phyloP scores from a whole-genome alignment of 2,797 vertebrate species.

The Pteropus rufus region DNA sequence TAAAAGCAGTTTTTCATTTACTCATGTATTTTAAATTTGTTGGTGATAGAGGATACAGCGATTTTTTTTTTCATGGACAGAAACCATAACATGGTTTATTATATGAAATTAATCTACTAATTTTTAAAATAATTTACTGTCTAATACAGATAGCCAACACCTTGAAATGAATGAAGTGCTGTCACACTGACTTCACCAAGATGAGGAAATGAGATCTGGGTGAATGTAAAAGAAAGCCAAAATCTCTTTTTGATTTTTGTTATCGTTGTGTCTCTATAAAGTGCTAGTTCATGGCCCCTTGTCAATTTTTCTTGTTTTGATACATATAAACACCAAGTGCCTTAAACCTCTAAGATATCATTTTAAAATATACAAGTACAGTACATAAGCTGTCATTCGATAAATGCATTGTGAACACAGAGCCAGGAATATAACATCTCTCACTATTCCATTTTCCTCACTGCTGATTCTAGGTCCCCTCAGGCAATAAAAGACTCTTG shows the following conservation, averaged over 20 bases:
- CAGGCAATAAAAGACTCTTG: constrained; percentile 37
- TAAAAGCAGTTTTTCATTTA: not conserved
- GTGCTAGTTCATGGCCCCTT: not conserved
- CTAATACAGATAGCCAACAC: not conserved
- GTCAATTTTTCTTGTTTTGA: constrained; percentile 39
- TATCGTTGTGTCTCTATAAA: not conserved
- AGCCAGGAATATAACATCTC: not conserved
- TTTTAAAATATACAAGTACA: constrained; percentile 35
- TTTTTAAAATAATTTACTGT: not conserved
- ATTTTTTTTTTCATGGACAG: not conserved
- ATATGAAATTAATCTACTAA: not conserved
- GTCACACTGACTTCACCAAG: not conserved
- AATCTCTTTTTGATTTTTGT: not conserved
- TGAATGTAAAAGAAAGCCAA: not conserved
- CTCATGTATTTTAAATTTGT: not conserved
- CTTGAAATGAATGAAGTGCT: not conserved
- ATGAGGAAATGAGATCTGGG: not conserved
- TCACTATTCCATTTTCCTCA: constrained; percentile 42
- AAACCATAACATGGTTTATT: not conserved
- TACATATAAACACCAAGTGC: not conserved
- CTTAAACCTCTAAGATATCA: constrained; percentile 43
- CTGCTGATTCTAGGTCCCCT: not conserved
- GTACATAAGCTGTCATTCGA: constrained; percentile 20
- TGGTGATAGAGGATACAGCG: not conserved
- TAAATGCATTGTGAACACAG: constrained; percentile 10